These are phyloP conservation scores for Sinocyclocheilus maitianheensis DNA, from an alignment of 2,113 vertebrate genomes.

Conservation along the genomic window DNA sequence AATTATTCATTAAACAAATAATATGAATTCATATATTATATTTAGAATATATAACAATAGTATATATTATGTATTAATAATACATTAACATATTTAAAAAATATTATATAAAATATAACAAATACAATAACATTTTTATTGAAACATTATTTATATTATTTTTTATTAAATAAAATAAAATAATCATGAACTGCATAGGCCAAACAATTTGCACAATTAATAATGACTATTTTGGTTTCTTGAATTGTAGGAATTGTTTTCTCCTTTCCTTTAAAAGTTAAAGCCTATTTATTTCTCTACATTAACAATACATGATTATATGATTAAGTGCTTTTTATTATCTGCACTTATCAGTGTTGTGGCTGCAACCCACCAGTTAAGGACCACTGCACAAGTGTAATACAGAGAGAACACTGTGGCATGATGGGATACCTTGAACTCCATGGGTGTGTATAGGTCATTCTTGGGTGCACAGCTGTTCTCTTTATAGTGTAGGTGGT, in stretches of 20 bases:
- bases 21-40: not conserved
- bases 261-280: not conserved
- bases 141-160: not conserved
- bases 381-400: no score
- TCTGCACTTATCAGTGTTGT: not conserved
- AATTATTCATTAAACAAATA: no score
- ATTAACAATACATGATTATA: not conserved
- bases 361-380: not conserved
- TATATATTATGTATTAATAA: no score
- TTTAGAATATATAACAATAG: not conserved
- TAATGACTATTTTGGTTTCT: not conserved
- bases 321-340: not conserved
- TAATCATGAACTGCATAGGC: not conserved
- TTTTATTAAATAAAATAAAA: no score
- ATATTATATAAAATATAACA: not conserved
- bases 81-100: not conserved
- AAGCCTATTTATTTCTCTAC: not conserved
- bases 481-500: constrained; percentile 92
- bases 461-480: constrained; percentile 91
- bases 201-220: not conserved
- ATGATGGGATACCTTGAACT: constrained; percentile 86
- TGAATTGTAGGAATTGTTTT: not conserved
- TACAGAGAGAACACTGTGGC: not conserved
- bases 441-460: constrained; percentile 97
- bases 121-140: not conserved